Conservation (phyloP, 2,797 vertebrate genomes). For the Xenops minutus region DNA sequence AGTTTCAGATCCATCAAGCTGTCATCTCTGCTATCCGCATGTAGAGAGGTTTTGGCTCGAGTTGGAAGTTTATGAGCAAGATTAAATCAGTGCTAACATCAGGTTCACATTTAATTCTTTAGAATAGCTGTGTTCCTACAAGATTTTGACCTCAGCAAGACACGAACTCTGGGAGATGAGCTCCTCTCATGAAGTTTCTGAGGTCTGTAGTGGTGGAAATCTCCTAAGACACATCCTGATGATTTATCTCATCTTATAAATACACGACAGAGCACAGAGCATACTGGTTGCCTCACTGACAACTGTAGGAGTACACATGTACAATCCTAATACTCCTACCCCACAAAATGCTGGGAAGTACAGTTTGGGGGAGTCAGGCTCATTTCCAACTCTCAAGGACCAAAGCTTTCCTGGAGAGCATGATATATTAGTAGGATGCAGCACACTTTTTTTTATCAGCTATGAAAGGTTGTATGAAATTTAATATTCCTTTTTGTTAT, state of each 20-base stretch:
- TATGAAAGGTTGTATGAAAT: background rate
- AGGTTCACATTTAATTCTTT: constrained; percentile 31
- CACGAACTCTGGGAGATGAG: background rate
- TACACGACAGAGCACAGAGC: background rate
- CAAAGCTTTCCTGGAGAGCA: background rate
- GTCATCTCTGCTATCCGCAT: background rate
- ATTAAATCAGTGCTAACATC: constrained; percentile 45
- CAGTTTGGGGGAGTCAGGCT: background rate
- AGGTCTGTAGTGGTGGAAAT: background rate
- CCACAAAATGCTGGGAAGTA: background rate
- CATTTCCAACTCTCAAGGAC: background rate
- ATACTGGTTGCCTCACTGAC: background rate
- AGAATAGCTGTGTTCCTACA: background rate
- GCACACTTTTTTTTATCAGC: background rate
- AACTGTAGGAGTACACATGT: background rate
- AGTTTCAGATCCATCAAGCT: constrained; percentile 56
- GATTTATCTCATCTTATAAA: background rate
- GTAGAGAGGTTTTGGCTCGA: constrained; percentile 5
- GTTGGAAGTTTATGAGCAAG: constrained; percentile 21
- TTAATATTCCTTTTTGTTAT: constrained; percentile 28
- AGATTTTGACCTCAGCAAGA: constrained; percentile 24
- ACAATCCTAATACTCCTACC: background rate
- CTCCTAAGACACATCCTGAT: background rate
- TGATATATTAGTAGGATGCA: background rate
- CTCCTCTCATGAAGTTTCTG: background rate